These are phyloP conservation scores for Herpetotheres cachinnans DNA, from an alignment of 2,113 vertebrate species.

Conservation along the genomic window DNA sequence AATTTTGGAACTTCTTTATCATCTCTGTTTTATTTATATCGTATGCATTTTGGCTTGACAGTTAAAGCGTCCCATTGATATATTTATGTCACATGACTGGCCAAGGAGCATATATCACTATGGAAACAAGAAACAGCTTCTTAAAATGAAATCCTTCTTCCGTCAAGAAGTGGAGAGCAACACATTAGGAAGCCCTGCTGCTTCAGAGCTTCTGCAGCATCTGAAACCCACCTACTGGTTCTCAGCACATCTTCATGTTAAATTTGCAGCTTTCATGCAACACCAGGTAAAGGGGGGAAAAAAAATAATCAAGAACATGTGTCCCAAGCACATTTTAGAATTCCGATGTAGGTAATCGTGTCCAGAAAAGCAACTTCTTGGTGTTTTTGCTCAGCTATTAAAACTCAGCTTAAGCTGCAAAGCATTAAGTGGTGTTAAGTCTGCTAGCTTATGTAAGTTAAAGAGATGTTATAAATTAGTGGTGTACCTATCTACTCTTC, in stretches of 20 bases:
- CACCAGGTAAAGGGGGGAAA: conserved; percentile 80
- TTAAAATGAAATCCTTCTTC: conserved; percentile 91
- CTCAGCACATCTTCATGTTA: conserved; percentile 95
- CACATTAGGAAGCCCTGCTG: conserved; percentile 89
- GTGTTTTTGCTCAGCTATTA: neutral
- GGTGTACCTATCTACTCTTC: neutral
- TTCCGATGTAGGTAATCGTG: neutral
- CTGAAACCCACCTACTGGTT: conserved; percentile 95
- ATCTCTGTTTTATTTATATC: neutral
- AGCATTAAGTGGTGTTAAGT: neutral
- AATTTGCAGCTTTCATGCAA: conserved; percentile 94
- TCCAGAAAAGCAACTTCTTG: neutral
- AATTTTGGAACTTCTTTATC: neutral
- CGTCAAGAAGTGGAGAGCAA: conserved; percentile 93
- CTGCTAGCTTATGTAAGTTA: neutral
- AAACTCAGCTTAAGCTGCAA: neutral
- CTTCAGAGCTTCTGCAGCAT: conserved; percentile 89
- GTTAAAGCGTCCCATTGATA: conserved; percentile 88
- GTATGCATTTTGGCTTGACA: conserved; percentile 47
- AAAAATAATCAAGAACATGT: neutral
- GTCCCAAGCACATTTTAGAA: neutral
- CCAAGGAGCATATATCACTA: conserved; percentile 93
- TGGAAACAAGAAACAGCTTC: conserved; percentile 85
- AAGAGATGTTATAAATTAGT: neutral
- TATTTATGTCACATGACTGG: conserved; percentile 98